These are phyloP conservation scores for Tetrax tetrax DNA, from an alignment of 2,113 vertebrate species.

Conservation along the genomic window DNA sequence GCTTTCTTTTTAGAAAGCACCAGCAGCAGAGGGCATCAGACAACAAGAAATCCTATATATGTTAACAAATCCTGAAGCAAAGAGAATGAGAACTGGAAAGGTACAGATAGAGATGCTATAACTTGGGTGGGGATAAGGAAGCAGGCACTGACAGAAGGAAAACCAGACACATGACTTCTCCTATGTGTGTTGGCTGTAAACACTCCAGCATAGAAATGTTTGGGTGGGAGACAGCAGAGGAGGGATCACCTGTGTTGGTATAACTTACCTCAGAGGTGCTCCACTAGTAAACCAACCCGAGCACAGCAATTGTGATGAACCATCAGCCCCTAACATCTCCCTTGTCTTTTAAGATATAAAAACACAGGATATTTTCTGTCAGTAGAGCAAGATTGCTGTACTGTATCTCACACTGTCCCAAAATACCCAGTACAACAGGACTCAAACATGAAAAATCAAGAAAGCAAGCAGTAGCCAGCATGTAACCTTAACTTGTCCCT, in stretches of 20 bases:
- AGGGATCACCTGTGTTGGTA: background rate
- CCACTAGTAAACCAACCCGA: background rate
- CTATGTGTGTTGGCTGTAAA: background rate
- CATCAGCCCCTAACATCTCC: background rate
- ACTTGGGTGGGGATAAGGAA: background rate
- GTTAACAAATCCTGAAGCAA: background rate
- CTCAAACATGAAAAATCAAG: background rate
- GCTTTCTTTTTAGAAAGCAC: background rate
- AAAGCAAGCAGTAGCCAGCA: background rate
- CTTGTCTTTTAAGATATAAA: background rate
- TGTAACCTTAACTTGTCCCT: background rate
- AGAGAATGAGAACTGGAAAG: background rate
- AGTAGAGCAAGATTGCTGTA: background rate
- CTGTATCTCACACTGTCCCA: background rate
- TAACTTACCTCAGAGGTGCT: background rate
- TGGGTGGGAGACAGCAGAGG: background rate
- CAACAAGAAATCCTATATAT: background rate
- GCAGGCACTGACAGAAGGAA: background rate
- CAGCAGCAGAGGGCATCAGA: slow-evolving; percentile 24
- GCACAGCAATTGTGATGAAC: background rate
- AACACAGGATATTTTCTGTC: background rate
- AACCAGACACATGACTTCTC: background rate
- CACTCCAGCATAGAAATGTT: background rate
- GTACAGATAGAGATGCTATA: background rate
- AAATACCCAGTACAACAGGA: background rate